These are phyloP conservation scores for Eristalis intricaria DNA, from an alignment of 2,888 invertebrate genomes.

Conservation along the genomic window DNA sequence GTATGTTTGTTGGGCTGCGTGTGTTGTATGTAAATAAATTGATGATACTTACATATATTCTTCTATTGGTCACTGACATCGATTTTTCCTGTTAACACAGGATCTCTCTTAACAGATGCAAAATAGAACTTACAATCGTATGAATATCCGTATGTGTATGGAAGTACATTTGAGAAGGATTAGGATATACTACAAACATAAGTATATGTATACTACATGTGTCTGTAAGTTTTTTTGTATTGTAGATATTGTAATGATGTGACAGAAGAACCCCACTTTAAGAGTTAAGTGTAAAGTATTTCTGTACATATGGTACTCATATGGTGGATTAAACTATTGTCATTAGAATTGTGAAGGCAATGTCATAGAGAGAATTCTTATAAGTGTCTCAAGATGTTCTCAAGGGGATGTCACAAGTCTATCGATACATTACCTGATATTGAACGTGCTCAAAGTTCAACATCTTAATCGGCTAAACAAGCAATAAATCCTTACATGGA, in stretches of 20 bases:
- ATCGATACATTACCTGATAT: background rate
- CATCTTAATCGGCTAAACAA: background rate
- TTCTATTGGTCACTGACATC: constrained; percentile 37
- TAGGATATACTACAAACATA: background rate
- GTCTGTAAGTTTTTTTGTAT: background rate
- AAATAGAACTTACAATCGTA: background rate
- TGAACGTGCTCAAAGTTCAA: background rate
- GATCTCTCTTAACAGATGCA: background rate
- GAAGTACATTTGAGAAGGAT: background rate
- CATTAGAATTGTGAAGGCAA: background rate
- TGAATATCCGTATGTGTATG: background rate
- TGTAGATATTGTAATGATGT: background rate
- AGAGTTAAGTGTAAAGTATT: background rate
- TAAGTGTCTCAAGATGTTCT: background rate
- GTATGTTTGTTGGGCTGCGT: background rate
- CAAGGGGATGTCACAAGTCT: background rate
- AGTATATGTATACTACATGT: background rate
- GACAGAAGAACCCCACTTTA: background rate
- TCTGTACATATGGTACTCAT: background rate
- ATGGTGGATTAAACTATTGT: background rate
- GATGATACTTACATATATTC: constrained; percentile 10
- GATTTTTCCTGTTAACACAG: constrained; percentile 13
- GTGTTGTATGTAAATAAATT: background rate
- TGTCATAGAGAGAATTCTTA: background rate
- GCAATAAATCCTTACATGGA: background rate